These are phyloP conservation scores for Gryon sp. DNA, from an alignment of 1,140 invertebrate species.

Conservation along the genomic window DNA sequence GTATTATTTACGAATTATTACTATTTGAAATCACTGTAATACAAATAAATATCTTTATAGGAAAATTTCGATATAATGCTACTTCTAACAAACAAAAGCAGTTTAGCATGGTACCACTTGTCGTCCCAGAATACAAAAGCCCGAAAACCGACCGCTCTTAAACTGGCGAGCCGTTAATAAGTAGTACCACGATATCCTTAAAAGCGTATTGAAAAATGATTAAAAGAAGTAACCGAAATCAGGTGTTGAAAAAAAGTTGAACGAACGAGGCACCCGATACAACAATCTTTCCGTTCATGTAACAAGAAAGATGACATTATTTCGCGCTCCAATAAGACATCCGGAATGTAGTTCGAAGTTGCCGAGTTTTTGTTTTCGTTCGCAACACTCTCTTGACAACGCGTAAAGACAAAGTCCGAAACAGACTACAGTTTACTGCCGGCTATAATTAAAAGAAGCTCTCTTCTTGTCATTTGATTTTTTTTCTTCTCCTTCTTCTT, in stretches of 20 bases:
- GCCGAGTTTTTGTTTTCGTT: conserved; percentile 46
- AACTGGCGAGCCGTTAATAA: conserved; percentile 11
- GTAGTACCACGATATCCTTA: conserved; percentile 16
- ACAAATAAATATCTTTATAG: too few relatives aligned
- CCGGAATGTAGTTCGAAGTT: conserved; percentile 30
- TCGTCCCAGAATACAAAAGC: neutral
- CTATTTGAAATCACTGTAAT: too few relatives aligned
- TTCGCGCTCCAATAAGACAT: conserved; percentile 48
- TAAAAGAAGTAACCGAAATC: conserved; percentile 21
- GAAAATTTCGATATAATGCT: too few relatives aligned
- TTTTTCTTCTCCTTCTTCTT: too few relatives aligned
- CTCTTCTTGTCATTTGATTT: conserved; percentile 35
- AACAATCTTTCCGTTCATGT: conserved; percentile 34
- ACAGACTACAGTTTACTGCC: conserved; percentile 56
- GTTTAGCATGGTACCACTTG: conserved; percentile 3
- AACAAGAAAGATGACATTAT: conserved; percentile 57
- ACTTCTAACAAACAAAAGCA: conserved; percentile 22
- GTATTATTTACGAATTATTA: too few relatives aligned
- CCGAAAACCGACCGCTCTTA: neutral
- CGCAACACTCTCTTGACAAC: conserved; percentile 42
- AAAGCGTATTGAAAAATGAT: conserved; percentile 48
- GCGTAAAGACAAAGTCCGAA: conserved; percentile 47
- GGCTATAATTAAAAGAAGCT: conserved; percentile 62
- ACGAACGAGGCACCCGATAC: conserved; percentile 37
- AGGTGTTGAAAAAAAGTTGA: conserved; percentile 7